Evolutionary conservation across 2,113 vertebrate genomes (phyloP), one percentile per base, ranked within the genome.

Genomic region (Pithys albifrons): DNA sequence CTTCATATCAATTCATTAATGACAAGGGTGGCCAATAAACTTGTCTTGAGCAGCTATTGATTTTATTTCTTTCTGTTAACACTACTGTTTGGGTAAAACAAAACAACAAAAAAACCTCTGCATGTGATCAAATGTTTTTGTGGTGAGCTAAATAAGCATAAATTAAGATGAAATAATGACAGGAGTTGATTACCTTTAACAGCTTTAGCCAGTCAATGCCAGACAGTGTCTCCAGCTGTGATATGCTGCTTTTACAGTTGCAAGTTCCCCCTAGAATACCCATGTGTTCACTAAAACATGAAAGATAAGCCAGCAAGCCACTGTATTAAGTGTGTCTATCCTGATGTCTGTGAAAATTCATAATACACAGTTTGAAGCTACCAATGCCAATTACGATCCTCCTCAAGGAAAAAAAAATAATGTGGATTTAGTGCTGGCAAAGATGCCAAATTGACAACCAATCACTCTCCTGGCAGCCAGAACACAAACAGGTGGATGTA

Each of bases 401-500:
- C 27, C 48, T 59, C 55, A 10, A 84, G 76, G 46, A 76, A 8
- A 19, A 27, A 62, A 64, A 71, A 33, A 55, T 12, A 35, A n/a
- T 51, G 25, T 18, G 28, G 76, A 91, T 96, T 95, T 77, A 90
- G 25, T 43, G 35, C 75, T 89, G 77, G 85, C 55, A 91, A 75
- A 96, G 89, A 79, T 93, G 74, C 95, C 92, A 85, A 84, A 93
- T 92, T 97, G 95, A 85, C 91, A 92, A 84, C 69, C 91, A 91
- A 66, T 96, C 90, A 92, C 83, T 86, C 74, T 95, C 10, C 91
- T 97, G 95, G 96, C 96, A 97, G 94, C 11, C 76, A 88, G 88
- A 93, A 83, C 80, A 96, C 84, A 97, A 96, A 95, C 97, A 97
- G 95, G 96, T 97, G 96, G 95, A 93, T 91, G 85, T 54, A 94